phyloP scores from a whole-genome alignment of 2,113 vertebrate genomes.

The Phylloscopus trochilus region DNA sequence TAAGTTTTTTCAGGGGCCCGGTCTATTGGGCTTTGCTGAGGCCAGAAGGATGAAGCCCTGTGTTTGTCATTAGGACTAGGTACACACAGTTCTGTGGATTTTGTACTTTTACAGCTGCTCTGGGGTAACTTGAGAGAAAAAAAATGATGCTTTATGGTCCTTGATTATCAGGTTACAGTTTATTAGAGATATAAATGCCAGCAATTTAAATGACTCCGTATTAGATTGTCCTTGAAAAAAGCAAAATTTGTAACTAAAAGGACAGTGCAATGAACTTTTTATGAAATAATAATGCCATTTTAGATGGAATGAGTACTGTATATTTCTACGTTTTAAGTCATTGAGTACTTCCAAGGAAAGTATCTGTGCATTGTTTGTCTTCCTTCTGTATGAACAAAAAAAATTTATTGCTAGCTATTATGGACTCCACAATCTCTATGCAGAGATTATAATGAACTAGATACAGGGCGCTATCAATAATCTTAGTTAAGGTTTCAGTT shows the following conservation, averaged over 20 bases:
- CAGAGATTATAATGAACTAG: constrained; percentile 70
- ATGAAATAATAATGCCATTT: constrained; percentile 16
- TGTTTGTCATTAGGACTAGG: constrained; percentile 47
- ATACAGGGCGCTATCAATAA: constrained; percentile 55
- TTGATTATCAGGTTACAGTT: constrained; percentile 72
- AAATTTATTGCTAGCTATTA: constrained; percentile 74
- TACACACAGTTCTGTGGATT: constrained; percentile 72
- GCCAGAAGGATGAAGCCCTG: not conserved
- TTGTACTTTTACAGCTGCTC: constrained; percentile 77
- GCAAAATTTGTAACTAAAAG: constrained; percentile 44
- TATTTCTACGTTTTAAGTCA: constrained; percentile 27
- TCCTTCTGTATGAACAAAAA: constrained; percentile 60
- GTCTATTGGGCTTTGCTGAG: not conserved
- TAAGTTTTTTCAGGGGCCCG: not conserved
- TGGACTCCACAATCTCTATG: constrained; percentile 69
- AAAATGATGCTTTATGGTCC: constrained; percentile 77
- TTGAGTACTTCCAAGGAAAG: constrained; percentile 14
- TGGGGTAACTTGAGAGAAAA: constrained; percentile 73
- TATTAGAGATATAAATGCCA: constrained; percentile 74
- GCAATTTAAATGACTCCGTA: constrained; percentile 66
- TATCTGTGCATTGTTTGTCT: not conserved
- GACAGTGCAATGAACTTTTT: constrained; percentile 12
- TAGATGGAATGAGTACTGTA: constrained; percentile 16
- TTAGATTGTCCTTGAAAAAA: constrained; percentile 74
- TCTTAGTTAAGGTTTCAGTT: constrained; percentile 69